phyloP scores from a whole-genome alignment of 2,888 invertebrate species.

The Spodoptera exigua region DNA sequence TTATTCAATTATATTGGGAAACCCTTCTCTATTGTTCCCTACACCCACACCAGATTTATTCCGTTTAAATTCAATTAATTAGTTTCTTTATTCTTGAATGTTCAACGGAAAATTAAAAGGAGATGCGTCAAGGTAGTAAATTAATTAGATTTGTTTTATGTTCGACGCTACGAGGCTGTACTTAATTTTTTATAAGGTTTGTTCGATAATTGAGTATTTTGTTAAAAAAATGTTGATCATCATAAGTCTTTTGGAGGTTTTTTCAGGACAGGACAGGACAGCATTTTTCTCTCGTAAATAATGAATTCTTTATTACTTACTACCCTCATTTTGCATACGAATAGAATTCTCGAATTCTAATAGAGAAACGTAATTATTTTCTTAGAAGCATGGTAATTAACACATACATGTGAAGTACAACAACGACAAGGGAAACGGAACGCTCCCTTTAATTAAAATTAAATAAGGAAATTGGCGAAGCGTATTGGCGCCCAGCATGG shows the following conservation, averaged over 20 bases:
- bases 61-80: slow-evolving; percentile 45
- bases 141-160: slow-evolving; percentile 12
- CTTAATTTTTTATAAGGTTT: no score
- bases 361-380: slow-evolving; percentile 4
- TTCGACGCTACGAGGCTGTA: not conserved
- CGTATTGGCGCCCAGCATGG: slow-evolving; percentile 43
- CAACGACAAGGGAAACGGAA: slow-evolving; percentile 8
- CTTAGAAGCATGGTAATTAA: slow-evolving; percentile 28
- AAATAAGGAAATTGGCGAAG: slow-evolving; percentile 18
- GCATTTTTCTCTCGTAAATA: no score
- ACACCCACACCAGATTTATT: slow-evolving; percentile 36
- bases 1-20: slow-evolving; percentile 84
- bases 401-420: slow-evolving; percentile 26
- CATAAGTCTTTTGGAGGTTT: no score
- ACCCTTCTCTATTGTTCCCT: slow-evolving; percentile 63
- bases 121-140: no score
- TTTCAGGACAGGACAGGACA: no score
- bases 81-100: slow-evolving; percentile 17
- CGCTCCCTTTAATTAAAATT: slow-evolving; percentile 26
- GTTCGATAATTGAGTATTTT: no score
- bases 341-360: slow-evolving; percentile 2
- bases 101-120: not conserved
- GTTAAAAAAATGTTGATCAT: no score
- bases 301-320: no score
- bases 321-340: slow-evolving; percentile 4